phyloP scores from a whole-genome alignment of 2,888 invertebrate genomes.

The Marronus borbonicus region DNA sequence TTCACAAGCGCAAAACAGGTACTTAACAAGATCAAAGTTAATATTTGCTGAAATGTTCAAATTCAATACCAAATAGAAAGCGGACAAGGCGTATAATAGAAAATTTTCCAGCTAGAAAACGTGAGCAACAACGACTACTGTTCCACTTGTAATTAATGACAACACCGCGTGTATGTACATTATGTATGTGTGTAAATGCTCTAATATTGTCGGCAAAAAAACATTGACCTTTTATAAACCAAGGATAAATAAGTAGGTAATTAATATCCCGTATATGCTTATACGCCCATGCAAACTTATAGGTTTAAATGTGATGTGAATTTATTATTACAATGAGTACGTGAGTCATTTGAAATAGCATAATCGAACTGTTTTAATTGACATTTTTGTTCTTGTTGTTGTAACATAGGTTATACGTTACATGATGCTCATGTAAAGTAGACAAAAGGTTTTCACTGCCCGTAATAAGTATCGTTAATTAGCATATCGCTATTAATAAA shows the following conservation, averaged over 20 bases:
- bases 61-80: too few species aligned
- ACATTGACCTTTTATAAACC: conserved; percentile 22
- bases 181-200: neutral
- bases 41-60: too few species aligned
- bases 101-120: conserved; percentile 5
- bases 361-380: neutral
- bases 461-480: too few species aligned
- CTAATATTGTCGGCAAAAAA: neutral
- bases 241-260: conserved; percentile 14
- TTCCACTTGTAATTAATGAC: neutral
- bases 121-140: neutral
- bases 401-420: too few species aligned
- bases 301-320: conserved; percentile 10
- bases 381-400: neutral
- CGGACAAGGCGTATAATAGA: neutral
- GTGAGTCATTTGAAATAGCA: neutral
- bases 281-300: neutral
- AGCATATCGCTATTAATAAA: too few species aligned
- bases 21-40: too few species aligned
- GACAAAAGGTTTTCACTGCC: too few species aligned
- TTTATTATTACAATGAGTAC: conserved; percentile 21
- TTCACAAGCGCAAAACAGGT: too few species aligned
- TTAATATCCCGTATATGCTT: neutral
- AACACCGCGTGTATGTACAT: too few species aligned
- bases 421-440: too few species aligned